Base-by-base conservation (phyloP, 2,113 vertebrate genomes). In the Calonectris borealis region DNA sequence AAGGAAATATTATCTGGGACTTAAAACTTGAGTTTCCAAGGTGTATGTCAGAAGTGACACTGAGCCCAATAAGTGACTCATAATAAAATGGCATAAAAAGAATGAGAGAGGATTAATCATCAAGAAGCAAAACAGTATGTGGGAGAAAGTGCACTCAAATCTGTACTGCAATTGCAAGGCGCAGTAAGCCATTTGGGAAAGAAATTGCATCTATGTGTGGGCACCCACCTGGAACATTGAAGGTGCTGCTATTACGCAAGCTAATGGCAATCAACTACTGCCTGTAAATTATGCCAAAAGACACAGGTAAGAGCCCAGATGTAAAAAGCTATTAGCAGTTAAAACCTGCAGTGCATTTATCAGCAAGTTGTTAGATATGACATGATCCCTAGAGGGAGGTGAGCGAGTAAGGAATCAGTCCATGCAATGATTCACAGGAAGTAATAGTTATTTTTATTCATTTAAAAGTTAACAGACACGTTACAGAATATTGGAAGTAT, bases 91-190 rank as follows among this genome's bases (percentile, higher is more conserved):
- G 42, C 49, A 87, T 4, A 93, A 73, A 80, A 93, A 86, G 90
- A 96, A 94, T 77, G 36, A 94, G 89, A 95, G 78, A 77, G 64
- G 82, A 96, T 97, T 97, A 97, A 97, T 97, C 96, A 97, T 93
- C 95, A 90, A 95, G 94, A 77, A 82, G 85, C 32, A 91, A 95
- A 94, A 87, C 51, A 92, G 64, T 34, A 95, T 31, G 95, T 97
- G 95, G 91, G 91, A 96, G 94, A 95, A 92, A 95, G 90, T 29
- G 57, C 89, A 65, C 77, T 95, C 84, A 29, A 84, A 85, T 48
- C 83, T 69, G 69, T 58, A 61, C 69, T 25, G 73, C 83, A 94
- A 88, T 69, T 88, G 72, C 65, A 78, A 95, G 73, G 92, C 86
- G 91, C 42, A 78, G 38, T 83, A 81, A 95, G 69, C 17, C 16